A percentile compares a stretch with the other conserved stretches of the same genome.
These are phyloP conservation scores for Solenodon paradoxus DNA, from an alignment of 2,113 vertebrate species.

Conservation along the genomic window DNA sequence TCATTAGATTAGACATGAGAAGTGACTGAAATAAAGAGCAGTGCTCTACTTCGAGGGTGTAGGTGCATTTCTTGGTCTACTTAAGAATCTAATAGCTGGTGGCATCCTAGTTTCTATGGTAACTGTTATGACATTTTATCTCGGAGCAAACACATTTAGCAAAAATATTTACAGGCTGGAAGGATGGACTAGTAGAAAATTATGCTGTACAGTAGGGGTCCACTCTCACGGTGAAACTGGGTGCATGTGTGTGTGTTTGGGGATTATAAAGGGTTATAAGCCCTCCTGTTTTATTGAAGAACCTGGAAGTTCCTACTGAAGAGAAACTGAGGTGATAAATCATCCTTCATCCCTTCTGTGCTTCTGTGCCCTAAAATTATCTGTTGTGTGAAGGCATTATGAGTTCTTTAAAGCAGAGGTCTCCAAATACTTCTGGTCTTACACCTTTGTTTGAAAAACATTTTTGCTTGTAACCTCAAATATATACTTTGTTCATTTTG, in stretches of 20 bases:
- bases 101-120: slow-evolving; percentile 46
- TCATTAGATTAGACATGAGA: background rate
- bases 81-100: background rate
- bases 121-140: slow-evolving; percentile 26
- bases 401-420: slow-evolving; percentile 11
- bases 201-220: background rate
- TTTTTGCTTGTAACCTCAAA: background rate
- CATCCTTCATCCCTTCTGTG: background rate
- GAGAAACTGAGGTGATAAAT: background rate
- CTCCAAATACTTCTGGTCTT: background rate
- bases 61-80: slow-evolving; percentile 1
- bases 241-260: background rate
- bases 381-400: background rate
- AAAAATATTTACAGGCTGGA: background rate
- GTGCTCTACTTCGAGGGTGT: background rate
- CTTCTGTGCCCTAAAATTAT: background rate
- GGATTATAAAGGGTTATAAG: background rate
- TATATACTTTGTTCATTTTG: background rate
- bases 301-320: background rate
- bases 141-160: background rate
- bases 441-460: background rate
- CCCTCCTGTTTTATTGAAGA: background rate
- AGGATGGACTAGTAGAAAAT: background rate
- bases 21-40: background rate
- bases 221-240: background rate